Evolutionary conservation across 2,113 vertebrate species (phyloP), one percentile per base, ranked within the genome.

Genomic region (Elephantulus edwardii): DNA sequence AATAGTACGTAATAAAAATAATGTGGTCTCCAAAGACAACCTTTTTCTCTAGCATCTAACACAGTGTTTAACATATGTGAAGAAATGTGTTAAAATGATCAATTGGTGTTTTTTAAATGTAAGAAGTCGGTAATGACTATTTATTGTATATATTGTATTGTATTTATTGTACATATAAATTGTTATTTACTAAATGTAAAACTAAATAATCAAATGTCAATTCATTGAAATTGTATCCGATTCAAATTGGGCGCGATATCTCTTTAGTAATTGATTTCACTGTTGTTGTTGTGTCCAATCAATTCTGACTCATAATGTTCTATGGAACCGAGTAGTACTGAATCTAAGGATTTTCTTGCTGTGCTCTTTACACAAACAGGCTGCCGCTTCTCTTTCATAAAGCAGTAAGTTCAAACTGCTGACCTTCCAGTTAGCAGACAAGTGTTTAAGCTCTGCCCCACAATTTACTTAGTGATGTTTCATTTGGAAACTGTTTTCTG

Each of bases 381-480:
- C n/a, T 30, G 58, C 58, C 24, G 33, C 56, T 58, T 24, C 56
- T n/a, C n/a, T n/a, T n/a, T n/a, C 22, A 58, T 24, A 26, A 26
- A 26, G 2, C 22, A 8, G 58, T 24, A 26, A 8, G 24, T 28
- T 60, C 10, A 26, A 60, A 28, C 58, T 60, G 24, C 17, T 9
- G 5, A 60, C 58, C 28, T 60, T 30, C 28, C 54, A 10, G 58
- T 60, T 4, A 30, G 58, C 58, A 60, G 58, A n/a, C 22, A 26
- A 60, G 26, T 26, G 28, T 26, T 5, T 62, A 62, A 33, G 28
- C 60, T 33, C 30, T 33, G 52, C 52, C 5, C 52, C 52, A 12
- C 16, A 54, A 10, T 77, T 91, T 95, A 50, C 13, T 90, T 89
- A 75, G 44, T 40, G 40, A 58, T 86, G 84, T 95, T 89, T 83